Evolutionary conservation across 2,888 invertebrate genomes (phyloP), one percentile per base, ranked within the genome.

Genomic region (Temnothorax rugatulus): DNA sequence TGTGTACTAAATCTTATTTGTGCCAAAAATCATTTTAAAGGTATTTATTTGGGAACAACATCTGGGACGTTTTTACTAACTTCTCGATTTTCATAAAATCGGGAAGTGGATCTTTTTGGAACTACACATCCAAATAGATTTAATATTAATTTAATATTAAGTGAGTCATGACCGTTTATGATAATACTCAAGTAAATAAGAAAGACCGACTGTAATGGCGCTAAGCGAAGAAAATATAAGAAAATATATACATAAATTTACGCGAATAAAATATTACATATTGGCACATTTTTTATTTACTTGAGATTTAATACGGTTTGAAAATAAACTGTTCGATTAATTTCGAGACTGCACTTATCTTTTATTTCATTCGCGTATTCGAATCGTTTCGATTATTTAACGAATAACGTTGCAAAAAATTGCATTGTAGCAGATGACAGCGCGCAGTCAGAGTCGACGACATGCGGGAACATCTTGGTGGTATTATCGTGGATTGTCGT

Each of bases 391-490:
- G 18, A 34, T 15, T 47, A 57, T 47, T 34, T 63, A 64, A 50
- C 3, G 41, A n/a, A 1, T 34, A 25, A 59, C 15, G 21, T 57
- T 47, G 34, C 34, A 34, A 34, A 34, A 34, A 34, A 21, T 50
- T 47, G 41, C 71, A 57, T 95, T 95, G 86, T 95, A 96, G 96
- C 96, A 94, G 97, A 97, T 47, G 96, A 96, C 69, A 95, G 95
- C 34, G 96, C 96, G 84, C 95, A 96, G 7, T 95, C 94, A 63
- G 97, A 97, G 74, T 95, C 96, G 0, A 98, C 97, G 90, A 96
- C 97, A 76, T 98, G 98, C 93, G 99, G 98, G 5, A 97, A 97
- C 95, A 96, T 99, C 85, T 96, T 99, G 66, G 97, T 98, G 63
- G 96, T 96, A 29, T 95, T 99, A 50, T 98, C 99, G 9, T 98